Percentiles rank a stretch among this genome's conserved stretches.
phyloP scores from a whole-genome alignment of 1,140 invertebrate genomes.

The Nomia melanderi region DNA sequence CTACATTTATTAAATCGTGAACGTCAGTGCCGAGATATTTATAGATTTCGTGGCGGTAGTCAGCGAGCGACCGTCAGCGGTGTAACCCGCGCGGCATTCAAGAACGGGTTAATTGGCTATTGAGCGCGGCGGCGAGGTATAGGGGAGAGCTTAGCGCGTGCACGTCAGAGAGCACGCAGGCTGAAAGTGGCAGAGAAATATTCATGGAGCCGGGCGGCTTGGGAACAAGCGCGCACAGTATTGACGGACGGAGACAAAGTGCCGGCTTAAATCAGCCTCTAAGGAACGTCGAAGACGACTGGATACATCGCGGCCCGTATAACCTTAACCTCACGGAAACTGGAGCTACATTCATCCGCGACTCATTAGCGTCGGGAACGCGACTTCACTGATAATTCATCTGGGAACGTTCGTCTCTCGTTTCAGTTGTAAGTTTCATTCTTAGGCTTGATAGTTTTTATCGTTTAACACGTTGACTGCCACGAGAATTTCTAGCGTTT shows the following conservation, averaged over 20 bases:
- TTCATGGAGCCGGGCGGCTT: not conserved
- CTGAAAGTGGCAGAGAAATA: constrained; percentile 1
- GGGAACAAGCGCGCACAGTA: not conserved
- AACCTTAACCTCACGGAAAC: not conserved
- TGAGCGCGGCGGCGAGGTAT: too few relatives aligned
- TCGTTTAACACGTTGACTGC: too few relatives aligned
- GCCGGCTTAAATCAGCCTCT: constrained; percentile 4
- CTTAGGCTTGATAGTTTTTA: too few relatives aligned
- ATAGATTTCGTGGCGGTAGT: too few relatives aligned
- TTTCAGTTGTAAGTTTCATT: constrained; percentile 2
- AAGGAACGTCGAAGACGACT: not conserved
- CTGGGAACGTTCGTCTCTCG: not conserved
- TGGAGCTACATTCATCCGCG: constrained; percentile 2
- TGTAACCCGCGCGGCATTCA: too few relatives aligned
- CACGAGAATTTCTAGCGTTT: too few relatives aligned
- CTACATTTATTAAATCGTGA: too few relatives aligned
- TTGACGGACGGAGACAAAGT: constrained; percentile 7
- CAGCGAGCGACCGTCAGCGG: too few relatives aligned
- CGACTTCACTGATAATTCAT: constrained; percentile 24
- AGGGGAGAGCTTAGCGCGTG: not conserved
- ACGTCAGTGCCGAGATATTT: too few relatives aligned
- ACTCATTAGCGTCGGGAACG: not conserved
- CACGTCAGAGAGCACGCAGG: not conserved
- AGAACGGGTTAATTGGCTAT: not conserved
- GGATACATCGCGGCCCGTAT: not conserved